A percentile compares a stretch with the other conserved stretches of the same genome.
Conservation (phyloP, 2,113 vertebrate species). For the Peromyscus maniculatus region DNA sequence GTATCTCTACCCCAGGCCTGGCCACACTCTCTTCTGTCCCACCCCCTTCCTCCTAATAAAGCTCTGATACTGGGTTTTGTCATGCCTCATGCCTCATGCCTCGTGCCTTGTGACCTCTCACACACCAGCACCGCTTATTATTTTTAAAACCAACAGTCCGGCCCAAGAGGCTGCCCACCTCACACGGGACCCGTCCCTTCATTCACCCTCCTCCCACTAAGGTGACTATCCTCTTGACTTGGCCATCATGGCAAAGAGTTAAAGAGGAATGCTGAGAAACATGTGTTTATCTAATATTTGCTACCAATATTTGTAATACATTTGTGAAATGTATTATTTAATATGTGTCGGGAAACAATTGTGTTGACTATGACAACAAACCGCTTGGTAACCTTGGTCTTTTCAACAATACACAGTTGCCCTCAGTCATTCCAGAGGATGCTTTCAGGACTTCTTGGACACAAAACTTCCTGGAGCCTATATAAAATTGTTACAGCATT, state of each 20-base stretch:
- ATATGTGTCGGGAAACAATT: background rate
- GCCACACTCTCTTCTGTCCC: too few species aligned
- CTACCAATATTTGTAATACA: background rate
- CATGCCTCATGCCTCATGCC: too few species aligned
- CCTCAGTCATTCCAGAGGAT: background rate
- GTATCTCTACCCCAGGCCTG: too few species aligned
- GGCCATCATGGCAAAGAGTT: background rate
- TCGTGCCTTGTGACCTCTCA: too few species aligned
- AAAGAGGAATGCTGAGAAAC: background rate
- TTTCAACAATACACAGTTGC: background rate
- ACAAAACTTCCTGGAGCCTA: background rate
- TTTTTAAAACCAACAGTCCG: background rate
- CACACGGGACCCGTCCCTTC: background rate
- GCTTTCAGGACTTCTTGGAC: background rate
- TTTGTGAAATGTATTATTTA: background rate
- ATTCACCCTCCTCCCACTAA: rapidly evolving
- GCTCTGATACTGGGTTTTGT: too few species aligned
- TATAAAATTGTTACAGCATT: background rate
- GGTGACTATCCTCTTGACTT: background rate
- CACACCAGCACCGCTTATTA: too few species aligned
- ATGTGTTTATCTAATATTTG: background rate
- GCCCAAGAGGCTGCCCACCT: background rate
- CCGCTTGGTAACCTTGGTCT: background rate
- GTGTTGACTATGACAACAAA: background rate
- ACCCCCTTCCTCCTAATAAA: too few species aligned